Evolutionary conservation across 64 coral and sea anemone genomes (phyloP), one percentile per base, ranked within the genome.

Genomic region (Hydrozoanthus tunicans): DNA sequence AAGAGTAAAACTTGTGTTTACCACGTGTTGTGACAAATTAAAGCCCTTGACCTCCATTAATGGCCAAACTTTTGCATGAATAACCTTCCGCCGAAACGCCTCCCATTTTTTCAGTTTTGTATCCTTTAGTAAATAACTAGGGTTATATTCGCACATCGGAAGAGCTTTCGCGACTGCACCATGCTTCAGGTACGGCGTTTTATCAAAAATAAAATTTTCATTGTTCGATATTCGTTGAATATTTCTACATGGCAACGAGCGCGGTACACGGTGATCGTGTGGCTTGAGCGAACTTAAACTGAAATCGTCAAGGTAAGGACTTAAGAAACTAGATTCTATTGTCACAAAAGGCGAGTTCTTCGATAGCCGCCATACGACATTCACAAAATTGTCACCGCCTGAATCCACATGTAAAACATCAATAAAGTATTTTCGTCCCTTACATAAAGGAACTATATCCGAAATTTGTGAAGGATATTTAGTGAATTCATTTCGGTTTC

Each of bases 371-470:
- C 86, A 89, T 58, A 57, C 71, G 61, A 89, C 86, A 25, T 77
- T 70, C 13, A 89, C 70, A 77, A 89, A 89, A 72, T 89, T 89
- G 7, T 58, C 7, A 27, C 86, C 86, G 6, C 86, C 86, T 6
- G 51, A 70, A 5, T 89, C 86, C 3, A 89, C 7, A 13, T 89
- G 86, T 15, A 89, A 27, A 10, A 89, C 71, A 58, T 89, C 86
- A 58, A 89, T 89, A 11, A 27, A 89, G 20, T 89, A 89, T 64
- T 77, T 89, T 60, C 9, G 55, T 61, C 71, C 71, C 60, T 51
- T 54, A 60, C 61, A 55, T 62, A 89, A 61, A 4, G 59, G 43
- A 13, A 89, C 23, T 77, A 27, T 8, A 62, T 17, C 70, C 62
- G 86, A 89, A 5, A 89, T 78, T 77, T 89, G 86, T 11, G 86